Percentiles rank a stretch among this genome's conserved stretches.
phyloP scores from a whole-genome alignment of 2,888 invertebrate genomes.

The Ypsolopha sequella region DNA sequence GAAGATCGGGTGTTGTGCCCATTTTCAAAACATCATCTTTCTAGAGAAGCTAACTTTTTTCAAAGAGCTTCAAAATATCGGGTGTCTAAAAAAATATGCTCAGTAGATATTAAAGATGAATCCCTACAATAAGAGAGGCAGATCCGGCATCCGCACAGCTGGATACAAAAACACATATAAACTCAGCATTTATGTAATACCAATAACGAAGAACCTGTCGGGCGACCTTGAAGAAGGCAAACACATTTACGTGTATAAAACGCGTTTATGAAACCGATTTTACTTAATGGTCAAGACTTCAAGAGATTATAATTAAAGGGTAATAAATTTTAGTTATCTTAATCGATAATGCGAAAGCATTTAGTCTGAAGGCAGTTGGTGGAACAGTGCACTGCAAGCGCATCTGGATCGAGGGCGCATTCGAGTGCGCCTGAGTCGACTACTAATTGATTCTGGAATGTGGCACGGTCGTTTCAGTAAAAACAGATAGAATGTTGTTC shows the following conservation, averaged over 20 bases:
- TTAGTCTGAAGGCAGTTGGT: no score
- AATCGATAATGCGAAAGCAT: no score
- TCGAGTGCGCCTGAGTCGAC: constrained; percentile 41
- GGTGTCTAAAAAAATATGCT: no score
- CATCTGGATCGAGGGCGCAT: constrained; percentile 41
- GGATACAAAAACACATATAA: constrained; percentile 7
- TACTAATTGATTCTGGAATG: constrained; percentile 39
- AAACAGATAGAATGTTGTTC: constrained; percentile 1
- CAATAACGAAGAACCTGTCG: constrained; percentile 20
- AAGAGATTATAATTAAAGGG: constrained; percentile 14
- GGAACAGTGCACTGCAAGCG: constrained; percentile 16
- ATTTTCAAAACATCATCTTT: no score
- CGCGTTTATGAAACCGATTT: background rate
- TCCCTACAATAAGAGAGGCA: constrained; percentile 11
- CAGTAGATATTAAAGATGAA: no score
- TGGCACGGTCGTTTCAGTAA: constrained; percentile 26
- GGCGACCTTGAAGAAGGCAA: constrained; percentile 20
- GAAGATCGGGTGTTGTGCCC: no score
- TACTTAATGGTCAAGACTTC: background rate
- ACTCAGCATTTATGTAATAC: constrained; percentile 16
- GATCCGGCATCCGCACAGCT: constrained; percentile 17
- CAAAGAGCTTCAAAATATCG: no score
- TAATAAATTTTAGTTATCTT: constrained; percentile 20
- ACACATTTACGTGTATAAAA: constrained; percentile 2
- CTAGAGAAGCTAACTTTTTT: no score